Conservation (phyloP, 64 coral and sea anemone species). For the Pachyseris speciosa region DNA sequence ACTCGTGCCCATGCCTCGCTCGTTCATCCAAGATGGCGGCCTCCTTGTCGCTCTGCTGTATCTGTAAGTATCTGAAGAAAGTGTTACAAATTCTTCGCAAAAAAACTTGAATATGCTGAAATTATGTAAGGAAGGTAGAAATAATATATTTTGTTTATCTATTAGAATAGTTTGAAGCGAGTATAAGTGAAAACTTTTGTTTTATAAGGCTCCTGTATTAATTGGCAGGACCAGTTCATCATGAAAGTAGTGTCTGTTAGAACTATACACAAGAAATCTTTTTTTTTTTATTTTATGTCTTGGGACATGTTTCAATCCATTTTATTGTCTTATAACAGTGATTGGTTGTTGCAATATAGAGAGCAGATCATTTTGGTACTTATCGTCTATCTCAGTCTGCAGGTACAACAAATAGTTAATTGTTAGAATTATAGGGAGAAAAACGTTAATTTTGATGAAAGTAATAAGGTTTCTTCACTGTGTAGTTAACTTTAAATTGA, state of each 20-base stretch:
- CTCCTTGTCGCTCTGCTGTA: not conserved
- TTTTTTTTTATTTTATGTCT: not conserved
- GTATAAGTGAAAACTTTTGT: not conserved
- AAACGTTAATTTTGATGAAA: not conserved
- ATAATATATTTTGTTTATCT: not conserved
- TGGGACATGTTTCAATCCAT: too few species aligned
- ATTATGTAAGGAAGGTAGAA: not conserved
- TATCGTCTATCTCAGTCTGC: not conserved
- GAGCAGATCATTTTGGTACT: not conserved
- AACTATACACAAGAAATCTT: not conserved
- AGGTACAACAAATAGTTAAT: not conserved
- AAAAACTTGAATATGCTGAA: not conserved
- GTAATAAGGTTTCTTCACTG: not conserved
- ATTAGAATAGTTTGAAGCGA: not conserved
- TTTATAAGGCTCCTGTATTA: not conserved
- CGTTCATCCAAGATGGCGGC: constrained; percentile 42
- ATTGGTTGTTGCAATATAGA: not conserved
- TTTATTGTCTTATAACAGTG: not conserved
- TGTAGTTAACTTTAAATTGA: not conserved
- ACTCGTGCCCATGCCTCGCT: not conserved
- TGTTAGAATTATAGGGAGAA: not conserved
- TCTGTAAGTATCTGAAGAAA: constrained; percentile 16
- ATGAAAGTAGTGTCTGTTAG: not conserved
- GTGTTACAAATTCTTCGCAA: not conserved
- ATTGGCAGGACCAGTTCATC: too few species aligned